These are phyloP conservation scores for Rachycentron canadum DNA, from an alignment of 2,797 vertebrate genomes.

Conservation along the genomic window DNA sequence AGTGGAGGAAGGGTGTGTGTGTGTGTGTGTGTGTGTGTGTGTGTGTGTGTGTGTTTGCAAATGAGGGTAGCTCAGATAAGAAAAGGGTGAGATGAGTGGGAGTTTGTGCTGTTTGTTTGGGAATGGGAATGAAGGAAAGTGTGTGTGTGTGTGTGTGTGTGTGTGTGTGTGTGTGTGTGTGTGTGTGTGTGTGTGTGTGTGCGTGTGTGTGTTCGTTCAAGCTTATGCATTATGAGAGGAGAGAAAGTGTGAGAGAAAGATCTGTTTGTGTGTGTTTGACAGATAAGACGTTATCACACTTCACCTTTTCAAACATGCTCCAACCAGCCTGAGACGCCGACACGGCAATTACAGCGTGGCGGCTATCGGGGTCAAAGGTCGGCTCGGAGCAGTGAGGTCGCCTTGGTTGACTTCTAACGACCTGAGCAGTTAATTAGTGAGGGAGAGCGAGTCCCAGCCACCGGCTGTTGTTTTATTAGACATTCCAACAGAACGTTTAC, in stretches of 20 bases:
- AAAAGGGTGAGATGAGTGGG: not conserved
- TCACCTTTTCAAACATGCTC: slow-evolving; percentile 35
- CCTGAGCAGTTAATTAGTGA: slow-evolving; percentile 59
- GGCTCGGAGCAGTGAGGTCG: slow-evolving; percentile 5
- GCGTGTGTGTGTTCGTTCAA: not conserved
- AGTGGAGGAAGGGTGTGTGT: not conserved
- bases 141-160: not conserved
- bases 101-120: not conserved
- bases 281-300: slow-evolving; percentile 45
- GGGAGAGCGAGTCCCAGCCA: slow-evolving; percentile 20
- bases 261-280: slow-evolving; percentile 27
- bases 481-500: slow-evolving; percentile 30
- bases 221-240: not conserved
- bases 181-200: slow-evolving; percentile 6
- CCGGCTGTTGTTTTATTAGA: slow-evolving; percentile 47
- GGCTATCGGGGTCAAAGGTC: slow-evolving; percentile 59
- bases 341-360: slow-evolving; percentile 45
- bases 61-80: slow-evolving; percentile 18
- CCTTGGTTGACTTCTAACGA: slow-evolving; percentile 30
- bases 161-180: not conserved
- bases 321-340: slow-evolving; percentile 34
- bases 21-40: slow-evolving; percentile 22
- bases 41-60: slow-evolving; percentile 4
- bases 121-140: too few relatives aligned
- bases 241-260: slow-evolving; percentile 31